phyloP scores from a whole-genome alignment of 2,797 vertebrate genomes.

The Gymnoscopelus microlampas region DNA sequence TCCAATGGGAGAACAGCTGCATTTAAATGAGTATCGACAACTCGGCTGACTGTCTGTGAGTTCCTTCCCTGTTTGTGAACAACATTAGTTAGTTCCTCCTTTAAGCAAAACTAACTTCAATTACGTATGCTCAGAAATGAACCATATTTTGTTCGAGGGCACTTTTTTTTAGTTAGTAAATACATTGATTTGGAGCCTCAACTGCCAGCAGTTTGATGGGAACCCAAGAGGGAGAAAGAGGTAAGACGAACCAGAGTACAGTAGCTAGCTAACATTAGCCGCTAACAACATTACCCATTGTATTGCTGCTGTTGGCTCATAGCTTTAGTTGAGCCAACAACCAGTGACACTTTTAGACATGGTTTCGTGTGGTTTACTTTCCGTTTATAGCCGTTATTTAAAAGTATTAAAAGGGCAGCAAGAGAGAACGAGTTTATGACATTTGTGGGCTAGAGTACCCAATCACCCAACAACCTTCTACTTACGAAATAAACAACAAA shows the following conservation, averaged over 20 bases:
- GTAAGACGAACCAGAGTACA: slow-evolving; percentile 46
- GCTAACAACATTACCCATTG: background rate
- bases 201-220: slow-evolving; percentile 72
- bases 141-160: background rate
- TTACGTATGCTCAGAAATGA: background rate
- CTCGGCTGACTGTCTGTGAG: background rate
- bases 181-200: slow-evolving; percentile 8
- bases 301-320: no score
- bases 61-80: slow-evolving; percentile 38
- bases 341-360: no score
- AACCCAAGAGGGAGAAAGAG: slow-evolving; percentile 75
- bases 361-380: no score
- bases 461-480: no score
- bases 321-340: no score
- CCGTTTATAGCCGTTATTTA: no score
- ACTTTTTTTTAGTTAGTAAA: background rate
- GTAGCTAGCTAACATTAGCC: background rate
- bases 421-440: no score
- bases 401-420: no score
- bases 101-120: background rate
- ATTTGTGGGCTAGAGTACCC: no score
- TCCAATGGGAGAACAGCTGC: slow-evolving; percentile 72
- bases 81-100: slow-evolving; percentile 28
- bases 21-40: slow-evolving; percentile 63
- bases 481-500: no score